A percentile compares a stretch with the other conserved stretches of the same genome.
Conservation (phyloP, 2,797 vertebrate species). For the Etheostoma nigrum region DNA sequence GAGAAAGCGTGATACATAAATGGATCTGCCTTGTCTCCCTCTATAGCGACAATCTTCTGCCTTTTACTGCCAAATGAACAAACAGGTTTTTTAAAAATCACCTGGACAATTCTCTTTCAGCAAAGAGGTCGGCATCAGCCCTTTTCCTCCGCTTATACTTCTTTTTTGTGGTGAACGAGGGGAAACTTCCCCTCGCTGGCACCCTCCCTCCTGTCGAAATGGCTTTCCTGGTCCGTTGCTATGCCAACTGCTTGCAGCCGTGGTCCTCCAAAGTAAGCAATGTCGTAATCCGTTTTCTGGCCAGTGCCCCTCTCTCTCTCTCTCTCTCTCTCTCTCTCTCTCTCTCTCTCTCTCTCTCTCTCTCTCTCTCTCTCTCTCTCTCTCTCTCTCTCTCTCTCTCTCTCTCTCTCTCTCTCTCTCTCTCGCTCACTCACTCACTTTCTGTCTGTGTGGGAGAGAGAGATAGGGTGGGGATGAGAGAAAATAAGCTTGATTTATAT, state of each 20-base stretch:
- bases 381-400: too few relatives aligned
- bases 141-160: constrained; percentile 32
- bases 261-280: constrained; percentile 99
- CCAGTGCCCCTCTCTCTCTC: constrained; percentile 36
- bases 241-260: constrained; percentile 99
- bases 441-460: background rate
- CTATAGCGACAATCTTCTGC: constrained; percentile 14
- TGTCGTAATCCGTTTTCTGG: constrained; percentile 84
- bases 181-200: constrained; percentile 87
- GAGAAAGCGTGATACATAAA: constrained; percentile 24
- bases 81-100: constrained; percentile 22
- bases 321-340: background rate
- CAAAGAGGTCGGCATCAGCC: constrained; percentile 29
- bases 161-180: constrained; percentile 75
- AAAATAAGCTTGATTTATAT: constrained; percentile 51
- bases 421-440: too few relatives aligned
- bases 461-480: constrained; percentile 41
- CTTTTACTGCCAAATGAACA: constrained; percentile 10
- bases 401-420: too few relatives aligned
- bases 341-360: too few relatives aligned
- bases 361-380: too few relatives aligned
- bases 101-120: constrained; percentile 30
- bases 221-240: constrained; percentile 99
- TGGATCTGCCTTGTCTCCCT: constrained; percentile 33
- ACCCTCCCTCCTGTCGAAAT: constrained; percentile 87